Percentiles rank a stretch among this genome's conserved stretches.
phyloP scores from a whole-genome alignment of 2,797 vertebrate genomes.

The Sebastes cheni region DNA sequence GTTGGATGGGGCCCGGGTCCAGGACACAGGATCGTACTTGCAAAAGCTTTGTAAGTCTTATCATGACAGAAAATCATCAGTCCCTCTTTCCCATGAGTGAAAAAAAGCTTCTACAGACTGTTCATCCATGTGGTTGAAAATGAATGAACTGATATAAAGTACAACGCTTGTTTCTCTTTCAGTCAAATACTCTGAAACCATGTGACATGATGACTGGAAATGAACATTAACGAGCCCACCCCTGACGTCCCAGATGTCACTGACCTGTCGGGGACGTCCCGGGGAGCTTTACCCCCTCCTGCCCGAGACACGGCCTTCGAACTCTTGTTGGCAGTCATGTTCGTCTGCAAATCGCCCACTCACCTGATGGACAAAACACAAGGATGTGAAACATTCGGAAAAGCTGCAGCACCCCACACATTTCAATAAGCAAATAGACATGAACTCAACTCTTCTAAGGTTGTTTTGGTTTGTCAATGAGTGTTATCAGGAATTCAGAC shows the following conservation, averaged over 20 bases:
- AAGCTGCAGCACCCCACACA: neutral
- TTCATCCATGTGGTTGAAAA: neutral
- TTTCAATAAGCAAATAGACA: neutral
- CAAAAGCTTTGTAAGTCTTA: constrained; percentile 38
- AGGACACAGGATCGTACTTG: constrained; percentile 58
- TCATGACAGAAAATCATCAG: constrained; percentile 39
- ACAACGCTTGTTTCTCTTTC: neutral
- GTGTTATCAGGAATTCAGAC: neutral
- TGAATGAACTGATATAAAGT: constrained; percentile 8
- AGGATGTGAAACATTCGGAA: neutral
- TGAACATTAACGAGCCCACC: neutral
- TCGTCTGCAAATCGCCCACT: constrained; percentile 83
- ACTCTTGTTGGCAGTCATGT: constrained; percentile 99
- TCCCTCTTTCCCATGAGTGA: constrained; percentile 36
- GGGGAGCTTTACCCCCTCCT: constrained; percentile 90
- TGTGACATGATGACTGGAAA: constrained; percentile 2
- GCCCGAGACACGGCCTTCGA: constrained; percentile 88
- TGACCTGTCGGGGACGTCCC: constrained; percentile 91
- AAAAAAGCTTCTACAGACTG: neutral
- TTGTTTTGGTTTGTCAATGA: neutral
- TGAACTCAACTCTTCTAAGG: neutral
- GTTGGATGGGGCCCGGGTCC: constrained; percentile 51
- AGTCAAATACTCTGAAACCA: constrained; percentile 5
- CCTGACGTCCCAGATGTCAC: constrained; percentile 55
- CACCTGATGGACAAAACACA: constrained; percentile 80